Evolutionary conservation across 1,140 invertebrate species (phyloP), one percentile per base, ranked within the genome.

Genomic region (Brachionus asplanchnoidis): DNA sequence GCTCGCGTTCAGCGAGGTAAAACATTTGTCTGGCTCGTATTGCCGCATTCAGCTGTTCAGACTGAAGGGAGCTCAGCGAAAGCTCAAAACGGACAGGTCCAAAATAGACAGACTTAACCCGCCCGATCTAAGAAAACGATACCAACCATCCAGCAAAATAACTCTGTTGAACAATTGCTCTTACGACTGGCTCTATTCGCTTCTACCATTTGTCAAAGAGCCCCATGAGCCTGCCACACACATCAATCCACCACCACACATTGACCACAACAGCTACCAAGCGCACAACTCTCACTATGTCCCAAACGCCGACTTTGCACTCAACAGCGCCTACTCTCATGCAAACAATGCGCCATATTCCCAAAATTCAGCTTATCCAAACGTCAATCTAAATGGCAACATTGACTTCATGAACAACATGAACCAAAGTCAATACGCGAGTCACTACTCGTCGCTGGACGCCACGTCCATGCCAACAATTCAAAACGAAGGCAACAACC

Each of bases 41-140:
- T 84, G 82, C 53, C 23, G 60, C 50, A 95, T 94, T 0, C 94
- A 92, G 60, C 53, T 66, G 42, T 95, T 95, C 87, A 94, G 97
- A 91, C 90, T 97, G 70, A 97, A 98, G 91, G 97, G 97, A 14
- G 97, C 96, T 0, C 96, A 99, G 90, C 91, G 97, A 68, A 99
- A 99, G 88, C 96, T 98, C 88, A 98, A 98, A 89, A 97, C 97
- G 87, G 97, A 99, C 89, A 90, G 95, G 17, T 96, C 98, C 87
- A 98, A 97, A 90, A 95, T 98, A 87, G 92, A 94, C 87, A 94
- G 95, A 86, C 91, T 84, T 0, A 84, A 84, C 11, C 79, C 79
- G 3, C 79, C 79, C 12, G 79, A 82, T 65, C 28, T 82, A 3
- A 40, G 79, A 65, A 82, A 82, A 82, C 11, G 79, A 1, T 82